A percentile compares a stretch with the other conserved stretches of the same genome.
phyloP scores from a whole-genome alignment of 2,113 vertebrate species.

The Enhydra lutris region DNA sequence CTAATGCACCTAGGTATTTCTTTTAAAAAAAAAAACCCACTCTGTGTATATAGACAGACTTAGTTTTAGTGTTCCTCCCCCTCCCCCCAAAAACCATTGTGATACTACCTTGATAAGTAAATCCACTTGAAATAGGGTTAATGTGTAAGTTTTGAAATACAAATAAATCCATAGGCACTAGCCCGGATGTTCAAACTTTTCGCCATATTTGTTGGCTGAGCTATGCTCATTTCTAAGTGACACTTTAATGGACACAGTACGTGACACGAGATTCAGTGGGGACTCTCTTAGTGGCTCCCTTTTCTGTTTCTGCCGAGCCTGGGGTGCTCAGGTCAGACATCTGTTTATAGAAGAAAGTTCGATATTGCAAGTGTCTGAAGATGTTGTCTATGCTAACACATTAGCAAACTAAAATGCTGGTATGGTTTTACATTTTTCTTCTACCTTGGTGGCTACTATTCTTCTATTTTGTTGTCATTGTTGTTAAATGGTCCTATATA shows the following conservation, averaged over 20 bases:
- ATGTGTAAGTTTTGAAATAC: neutral
- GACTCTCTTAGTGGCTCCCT: neutral
- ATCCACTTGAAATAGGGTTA: neutral
- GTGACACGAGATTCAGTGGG: neutral
- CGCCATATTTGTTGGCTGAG: neutral
- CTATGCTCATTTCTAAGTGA: neutral
- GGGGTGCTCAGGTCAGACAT: neutral
- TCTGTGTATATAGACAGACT: neutral
- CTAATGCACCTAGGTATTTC: neutral
- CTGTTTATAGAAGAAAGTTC: conserved; percentile 10
- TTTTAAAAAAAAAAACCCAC: neutral
- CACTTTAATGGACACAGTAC: neutral
- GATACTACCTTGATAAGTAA: neutral
- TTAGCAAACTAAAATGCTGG: neutral
- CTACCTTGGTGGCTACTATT: neutral
- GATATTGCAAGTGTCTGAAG: neutral
- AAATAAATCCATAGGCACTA: neutral
- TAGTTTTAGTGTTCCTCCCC: neutral
- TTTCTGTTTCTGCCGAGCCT: neutral
- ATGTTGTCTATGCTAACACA: neutral
- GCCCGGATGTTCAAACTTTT: neutral
- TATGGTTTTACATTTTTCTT: neutral
- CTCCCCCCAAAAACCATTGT: neutral
- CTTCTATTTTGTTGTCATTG: neutral
- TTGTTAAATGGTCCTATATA: neutral